Evolutionary conservation across 2,113 vertebrate species (phyloP).

Genomic region (Aramus guarauna): DNA sequence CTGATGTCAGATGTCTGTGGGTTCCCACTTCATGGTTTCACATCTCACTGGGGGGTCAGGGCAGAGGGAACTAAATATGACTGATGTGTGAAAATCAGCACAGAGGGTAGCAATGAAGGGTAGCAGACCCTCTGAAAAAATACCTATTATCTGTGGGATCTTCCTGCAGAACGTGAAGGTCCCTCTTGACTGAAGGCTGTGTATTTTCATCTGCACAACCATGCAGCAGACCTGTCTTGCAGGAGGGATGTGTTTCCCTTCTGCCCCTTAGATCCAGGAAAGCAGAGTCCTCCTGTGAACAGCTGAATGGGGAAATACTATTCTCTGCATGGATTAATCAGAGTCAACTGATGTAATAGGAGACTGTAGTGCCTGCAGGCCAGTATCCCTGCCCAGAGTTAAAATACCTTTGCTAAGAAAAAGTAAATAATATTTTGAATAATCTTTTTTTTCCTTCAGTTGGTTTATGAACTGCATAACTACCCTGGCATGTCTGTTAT

Average conservation of each 20-base stretch:
- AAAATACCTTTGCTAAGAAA: background rate
- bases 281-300: background rate
- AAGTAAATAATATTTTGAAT: background rate
- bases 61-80: background rate
- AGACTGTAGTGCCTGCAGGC: background rate
- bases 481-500: background rate
- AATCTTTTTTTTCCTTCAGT: background rate
- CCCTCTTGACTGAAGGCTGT: background rate
- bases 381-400: background rate
- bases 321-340: background rate
- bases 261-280: background rate
- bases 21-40: background rate
- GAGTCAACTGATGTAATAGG: background rate
- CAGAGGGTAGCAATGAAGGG: background rate
- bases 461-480: background rate
- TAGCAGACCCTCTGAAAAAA: background rate
- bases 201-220: background rate
- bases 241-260: accelerated
- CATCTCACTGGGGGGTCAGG: background rate
- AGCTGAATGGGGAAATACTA: background rate
- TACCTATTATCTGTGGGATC: background rate
- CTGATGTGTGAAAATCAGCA: background rate
- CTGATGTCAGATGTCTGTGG: background rate
- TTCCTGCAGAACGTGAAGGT: background rate
- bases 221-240: background rate